Base-by-base conservation (phyloP, 2,888 invertebrate genomes). In the Drymonia ruficornis region DNA sequence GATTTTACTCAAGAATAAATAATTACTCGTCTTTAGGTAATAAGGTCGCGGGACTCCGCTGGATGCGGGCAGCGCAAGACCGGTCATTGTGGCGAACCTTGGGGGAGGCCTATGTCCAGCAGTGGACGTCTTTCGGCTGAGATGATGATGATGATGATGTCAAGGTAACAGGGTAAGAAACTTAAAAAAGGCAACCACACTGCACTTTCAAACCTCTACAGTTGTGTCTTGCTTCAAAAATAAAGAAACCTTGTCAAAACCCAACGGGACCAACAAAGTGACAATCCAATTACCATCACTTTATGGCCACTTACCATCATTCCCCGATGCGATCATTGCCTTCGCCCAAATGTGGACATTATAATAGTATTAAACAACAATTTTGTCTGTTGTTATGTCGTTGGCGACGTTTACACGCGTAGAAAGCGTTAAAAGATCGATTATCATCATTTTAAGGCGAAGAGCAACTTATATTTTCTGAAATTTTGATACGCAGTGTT, bases 401-500 rank as follows among this genome's bases (percentile, higher is more conserved):
- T 83, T 81, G 78, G 70, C 71, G 65, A 71, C 76, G 76, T 86
- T 85, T 86, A 86, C 81, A 85, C 74, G 81, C 65, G 67, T 70
- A 73, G 62, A 65, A 64, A 66, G 69, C 70, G 69, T 72, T 68
- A 63, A 71, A 72, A 53, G 65, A 62, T 23, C n/a, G 23, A 23
- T 44, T 12, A 44, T 19, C 44, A 23, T 13, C 16, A 13, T 19
- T 44, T 54, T 50, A 42, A 28, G 34, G 19, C 7, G 43, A 47
- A 18, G 47, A 8, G 16, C 18, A 16, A 16, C 2, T 11, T n/a
- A 15, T 38, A 11, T n/a, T 7, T n/a, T n/a, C 11, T 1, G 5
- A 38, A 38, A 5, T 38, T 5, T 28, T 28, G 6, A 28, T 2
- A 28, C 8, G 8, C 1, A 1, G 5, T 28, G 5, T 28, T 28